Conservation (phyloP, 2,797 vertebrate species). For the Buceros bicornis region DNA sequence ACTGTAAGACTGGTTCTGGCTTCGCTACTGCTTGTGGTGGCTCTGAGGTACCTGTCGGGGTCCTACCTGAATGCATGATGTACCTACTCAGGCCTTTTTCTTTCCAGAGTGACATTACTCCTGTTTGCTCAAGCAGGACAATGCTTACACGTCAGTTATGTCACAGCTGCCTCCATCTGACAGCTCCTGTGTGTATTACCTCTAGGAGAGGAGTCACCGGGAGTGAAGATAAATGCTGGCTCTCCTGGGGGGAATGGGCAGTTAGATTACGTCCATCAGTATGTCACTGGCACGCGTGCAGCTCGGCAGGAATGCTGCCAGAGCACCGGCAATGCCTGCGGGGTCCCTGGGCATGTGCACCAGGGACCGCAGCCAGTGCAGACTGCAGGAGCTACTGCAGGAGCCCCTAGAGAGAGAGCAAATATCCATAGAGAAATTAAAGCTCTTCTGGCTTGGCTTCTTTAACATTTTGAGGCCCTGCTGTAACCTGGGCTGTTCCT, state of each 20-base stretch:
- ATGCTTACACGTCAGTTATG: not conserved
- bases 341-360: not conserved
- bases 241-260: not conserved
- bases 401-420: not conserved
- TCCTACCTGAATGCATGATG: not conserved
- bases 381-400: accelerated
- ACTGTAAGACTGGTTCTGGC: not conserved
- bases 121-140: not conserved
- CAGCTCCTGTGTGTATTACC: not conserved
- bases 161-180: not conserved
- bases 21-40: not conserved
- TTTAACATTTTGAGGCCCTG: not conserved
- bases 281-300: not conserved
- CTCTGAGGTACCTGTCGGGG: not conserved
- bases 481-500: not conserved
- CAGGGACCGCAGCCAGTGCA: accelerated
- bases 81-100: not conserved
- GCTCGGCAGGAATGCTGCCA: not conserved
- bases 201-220: not conserved
- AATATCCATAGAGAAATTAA: not conserved
- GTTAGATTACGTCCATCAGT: not conserved
- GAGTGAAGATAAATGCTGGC: not conserved
- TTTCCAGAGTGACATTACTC: not conserved
- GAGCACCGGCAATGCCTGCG: not conserved
- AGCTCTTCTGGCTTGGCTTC: not conserved